Evolutionary conservation across 2,888 invertebrate species (phyloP).

Genomic region (Frankliniella fusca): DNA sequence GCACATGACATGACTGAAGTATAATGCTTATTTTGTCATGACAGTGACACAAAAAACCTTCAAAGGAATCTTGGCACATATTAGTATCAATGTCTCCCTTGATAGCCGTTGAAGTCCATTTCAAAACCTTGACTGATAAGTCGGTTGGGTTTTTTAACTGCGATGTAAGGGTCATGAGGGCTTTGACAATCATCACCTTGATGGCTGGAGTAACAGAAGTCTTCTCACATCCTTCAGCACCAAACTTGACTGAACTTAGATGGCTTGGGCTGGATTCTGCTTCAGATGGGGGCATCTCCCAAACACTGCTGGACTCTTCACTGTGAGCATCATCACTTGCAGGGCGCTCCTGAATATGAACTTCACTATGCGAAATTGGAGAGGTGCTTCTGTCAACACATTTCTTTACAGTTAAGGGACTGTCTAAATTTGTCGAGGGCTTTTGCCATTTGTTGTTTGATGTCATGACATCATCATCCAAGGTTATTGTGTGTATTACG

Average conservation of each 20-base stretch:
- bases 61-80: not conserved
- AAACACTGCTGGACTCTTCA: not conserved
- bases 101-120: not conserved
- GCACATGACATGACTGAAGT: not conserved
- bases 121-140: not conserved
- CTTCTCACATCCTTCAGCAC: not conserved
- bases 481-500: not conserved
- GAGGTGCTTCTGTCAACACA: not conserved
- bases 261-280: not conserved
- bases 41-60: not conserved
- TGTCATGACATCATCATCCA: not conserved
- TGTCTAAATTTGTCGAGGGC: too few relatives aligned
- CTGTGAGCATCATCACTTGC: not conserved
- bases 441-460: not conserved
- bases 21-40: slow-evolving; percentile 3
- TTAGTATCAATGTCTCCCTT: not conserved
- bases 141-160: not conserved
- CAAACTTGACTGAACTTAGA: not conserved
- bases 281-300: not conserved
- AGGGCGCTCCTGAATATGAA: not conserved
- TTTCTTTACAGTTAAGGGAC: too few relatives aligned
- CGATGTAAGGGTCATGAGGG: not conserved
- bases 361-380: not conserved
- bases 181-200: not conserved
- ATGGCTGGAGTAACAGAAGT: too few relatives aligned